Evolutionary conservation across 2,888 invertebrate genomes (phyloP), one percentile per base, ranked within the genome.

Genomic region (Drosophila paramelanica): DNA sequence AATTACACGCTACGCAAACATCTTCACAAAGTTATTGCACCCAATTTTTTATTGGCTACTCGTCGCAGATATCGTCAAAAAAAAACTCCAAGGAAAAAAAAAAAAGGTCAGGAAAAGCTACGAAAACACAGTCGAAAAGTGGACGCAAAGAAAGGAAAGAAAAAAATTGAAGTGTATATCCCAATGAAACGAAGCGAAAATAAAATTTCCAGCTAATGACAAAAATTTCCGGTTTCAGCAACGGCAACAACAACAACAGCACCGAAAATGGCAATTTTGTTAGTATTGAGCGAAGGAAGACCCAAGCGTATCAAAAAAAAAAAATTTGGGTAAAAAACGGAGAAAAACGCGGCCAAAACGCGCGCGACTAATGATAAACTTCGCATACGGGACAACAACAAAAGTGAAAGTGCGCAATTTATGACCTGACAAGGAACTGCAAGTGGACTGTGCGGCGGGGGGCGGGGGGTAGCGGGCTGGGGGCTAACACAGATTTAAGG

Each of bases 151-250:
- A 45, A 66, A 50, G 46, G 38, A 17, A 43, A 17, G 45, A 23
- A 42, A 33, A 33, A 17, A 47, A 60, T 51, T 49, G 57, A 20
- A 41, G 38, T 52, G 36, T 42, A 49, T 73, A 73, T 67, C 64
- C 64, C 65, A 79, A 64, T 66, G 81, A 79, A 82, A 71, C 82
- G 77, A 82, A 79, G 71, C 77, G 82, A 81, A 83, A 71, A 83
- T 79, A 77, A 88, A 85, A 82, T 81, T 86, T 83, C 79, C 81
- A 85, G 88, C 88, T 88, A 86, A 86, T 86, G 86, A 88, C 81
- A 77, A 82, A 82, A 82, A 85, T 88, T 82, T 85, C 85, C 85
- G 85, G 85, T 79, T 83, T 79, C 62, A 68, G 57, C 64, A 43
- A 39, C 38, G 45, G 51, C 57, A 60, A 52, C 66, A 60, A 46